These are phyloP conservation scores for Tenthredo scrophulariae DNA, from an alignment of 2,888 invertebrate species.

Conservation along the genomic window DNA sequence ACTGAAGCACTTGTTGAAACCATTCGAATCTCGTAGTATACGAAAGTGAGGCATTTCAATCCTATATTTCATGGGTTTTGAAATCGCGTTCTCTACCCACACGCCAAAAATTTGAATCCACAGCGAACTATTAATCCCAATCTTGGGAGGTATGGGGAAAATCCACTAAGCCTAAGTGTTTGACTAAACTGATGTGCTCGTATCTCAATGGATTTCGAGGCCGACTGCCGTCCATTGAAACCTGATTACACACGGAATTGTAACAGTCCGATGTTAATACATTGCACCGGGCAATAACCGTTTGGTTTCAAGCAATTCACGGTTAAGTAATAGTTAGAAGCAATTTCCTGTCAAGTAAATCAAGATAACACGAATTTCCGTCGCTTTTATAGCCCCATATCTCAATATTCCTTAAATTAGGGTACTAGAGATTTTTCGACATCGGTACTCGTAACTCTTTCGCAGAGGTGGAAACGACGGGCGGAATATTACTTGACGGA, in stretches of 20 bases:
- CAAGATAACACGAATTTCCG: not conserved
- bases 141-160: too few relatives aligned
- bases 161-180: not conserved
- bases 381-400: not conserved
- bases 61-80: constrained; percentile 7
- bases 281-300: not conserved
- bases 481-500: not conserved
- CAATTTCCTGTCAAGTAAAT: not conserved
- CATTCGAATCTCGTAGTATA: not conserved
- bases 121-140: not conserved
- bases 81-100: not conserved
- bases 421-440: not conserved
- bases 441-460: not conserved
- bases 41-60: not conserved
- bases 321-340: not conserved
- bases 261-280: not conserved
- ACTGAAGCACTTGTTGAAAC: constrained; percentile 10
- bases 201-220: not conserved
- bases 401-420: not conserved
- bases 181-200: not conserved
- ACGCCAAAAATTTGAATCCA: not conserved
- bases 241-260: not conserved
- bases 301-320: not conserved
- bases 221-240: not conserved
- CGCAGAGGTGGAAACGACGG: not conserved